Percentiles rank a stretch among this genome's conserved stretches.
These are phyloP conservation scores for cattle (Bos taurus) DNA, from an alignment of 2,113 vertebrate genomes.

Conservation along the genomic window ARS-UCD2.0 NC_037351.1:42557001-42557500, in stretches of 20 bases:
- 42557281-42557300: background rate
- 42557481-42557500: background rate
- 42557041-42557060: slow-evolving; percentile 44
- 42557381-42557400: background rate
- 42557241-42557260: background rate
- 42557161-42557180: background rate
- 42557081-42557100: slow-evolving; percentile 18
- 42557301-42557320: background rate
- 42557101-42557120: slow-evolving; percentile 52
- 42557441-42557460: background rate
- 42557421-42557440: background rate
- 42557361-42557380: background rate
- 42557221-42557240: background rate
- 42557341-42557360: background rate
- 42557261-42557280: background rate
- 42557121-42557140: slow-evolving; percentile 51
- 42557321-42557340: background rate
- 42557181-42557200: slow-evolving; percentile 2
- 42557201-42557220: background rate
- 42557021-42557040: slow-evolving; percentile 68
- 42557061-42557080: slow-evolving; percentile 65
- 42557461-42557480: background rate
- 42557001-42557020: slow-evolving; percentile 72
- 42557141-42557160: slow-evolving; percentile 15
- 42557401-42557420: background rate